Percentiles rank a stretch among this genome's conserved stretches.
Conservation (phyloP, 2,797 vertebrate species). For the Oceanodroma leucorhoa region DNA sequence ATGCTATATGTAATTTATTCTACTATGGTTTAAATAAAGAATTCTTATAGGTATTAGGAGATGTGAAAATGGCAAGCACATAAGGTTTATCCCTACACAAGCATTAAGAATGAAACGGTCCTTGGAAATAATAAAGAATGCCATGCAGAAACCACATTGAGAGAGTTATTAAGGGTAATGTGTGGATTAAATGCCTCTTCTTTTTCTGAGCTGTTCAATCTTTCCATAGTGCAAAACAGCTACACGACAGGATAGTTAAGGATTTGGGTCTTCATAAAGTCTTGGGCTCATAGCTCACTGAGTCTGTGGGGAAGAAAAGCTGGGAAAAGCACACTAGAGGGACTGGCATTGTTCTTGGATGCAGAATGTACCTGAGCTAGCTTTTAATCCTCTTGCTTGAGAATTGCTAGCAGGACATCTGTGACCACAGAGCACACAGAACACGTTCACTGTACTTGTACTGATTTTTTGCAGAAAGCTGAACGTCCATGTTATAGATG, state of each 20-base stretch:
- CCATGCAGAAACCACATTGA: not conserved
- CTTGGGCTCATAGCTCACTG: not conserved
- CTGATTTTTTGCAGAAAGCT: not conserved
- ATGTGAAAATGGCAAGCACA: not conserved
- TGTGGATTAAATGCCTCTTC: constrained; percentile 24
- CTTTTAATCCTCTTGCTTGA: not conserved
- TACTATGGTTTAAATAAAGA: not conserved
- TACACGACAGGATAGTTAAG: constrained; percentile 17
- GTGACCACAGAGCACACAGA: not conserved
- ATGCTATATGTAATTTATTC: not conserved
- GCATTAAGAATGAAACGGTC: not conserved
- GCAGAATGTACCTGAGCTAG: not conserved
- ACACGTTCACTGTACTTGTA: not conserved
- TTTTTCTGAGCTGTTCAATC: constrained; percentile 10
- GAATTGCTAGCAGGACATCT: not conserved
- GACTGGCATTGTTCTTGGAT: not conserved
- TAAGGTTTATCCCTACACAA: not conserved
- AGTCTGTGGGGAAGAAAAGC: not conserved
- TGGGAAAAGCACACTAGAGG: not conserved
- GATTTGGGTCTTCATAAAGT: not conserved
- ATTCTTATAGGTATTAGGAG: not conserved
- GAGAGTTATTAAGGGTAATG: constrained; percentile 19
- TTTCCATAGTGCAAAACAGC: constrained; percentile 15
- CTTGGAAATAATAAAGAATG: not conserved
- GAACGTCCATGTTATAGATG: fast-evolving